Percentiles rank a stretch among this genome's conserved stretches.
These are phyloP conservation scores for Cephalopterus ornatus DNA, from an alignment of 2,113 vertebrate species.

Conservation along the genomic window DNA sequence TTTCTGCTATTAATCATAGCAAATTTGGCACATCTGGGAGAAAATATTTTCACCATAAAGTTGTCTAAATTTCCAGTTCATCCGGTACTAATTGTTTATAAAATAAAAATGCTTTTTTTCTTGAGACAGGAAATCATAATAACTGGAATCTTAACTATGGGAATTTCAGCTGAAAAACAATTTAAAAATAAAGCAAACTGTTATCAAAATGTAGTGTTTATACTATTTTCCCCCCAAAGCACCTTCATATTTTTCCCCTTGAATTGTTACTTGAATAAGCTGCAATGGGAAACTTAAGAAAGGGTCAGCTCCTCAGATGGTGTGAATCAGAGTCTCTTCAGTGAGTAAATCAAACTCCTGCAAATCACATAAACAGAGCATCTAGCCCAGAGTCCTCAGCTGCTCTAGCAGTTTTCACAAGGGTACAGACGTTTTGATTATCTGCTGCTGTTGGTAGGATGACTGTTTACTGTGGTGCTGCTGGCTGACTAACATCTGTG, in stretches of 20 bases:
- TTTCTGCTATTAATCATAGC: background rate
- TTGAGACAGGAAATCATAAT: background rate
- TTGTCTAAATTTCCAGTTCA: background rate
- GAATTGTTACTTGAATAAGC: conserved; percentile 2
- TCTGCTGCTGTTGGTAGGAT: background rate
- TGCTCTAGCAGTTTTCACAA: background rate
- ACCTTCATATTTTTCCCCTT: background rate
- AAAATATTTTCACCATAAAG: background rate
- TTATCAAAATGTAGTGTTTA: background rate
- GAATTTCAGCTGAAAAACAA: background rate
- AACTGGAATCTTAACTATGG: background rate
- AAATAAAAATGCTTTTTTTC: background rate
- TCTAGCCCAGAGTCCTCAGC: background rate
- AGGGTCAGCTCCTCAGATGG: background rate
- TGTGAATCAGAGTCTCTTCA: background rate
- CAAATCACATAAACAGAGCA: background rate
- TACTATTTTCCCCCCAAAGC: background rate
- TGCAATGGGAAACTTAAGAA: background rate
- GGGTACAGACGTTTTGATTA: background rate
- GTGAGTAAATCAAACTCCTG: background rate
- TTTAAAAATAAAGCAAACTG: background rate
- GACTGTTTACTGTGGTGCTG: background rate
- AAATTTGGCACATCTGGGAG: background rate
- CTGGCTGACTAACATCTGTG: background rate
- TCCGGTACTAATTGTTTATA: background rate